Evolutionary conservation across 2,888 invertebrate species (phyloP).

Genomic region (Margaritifera margaritifera): DNA sequence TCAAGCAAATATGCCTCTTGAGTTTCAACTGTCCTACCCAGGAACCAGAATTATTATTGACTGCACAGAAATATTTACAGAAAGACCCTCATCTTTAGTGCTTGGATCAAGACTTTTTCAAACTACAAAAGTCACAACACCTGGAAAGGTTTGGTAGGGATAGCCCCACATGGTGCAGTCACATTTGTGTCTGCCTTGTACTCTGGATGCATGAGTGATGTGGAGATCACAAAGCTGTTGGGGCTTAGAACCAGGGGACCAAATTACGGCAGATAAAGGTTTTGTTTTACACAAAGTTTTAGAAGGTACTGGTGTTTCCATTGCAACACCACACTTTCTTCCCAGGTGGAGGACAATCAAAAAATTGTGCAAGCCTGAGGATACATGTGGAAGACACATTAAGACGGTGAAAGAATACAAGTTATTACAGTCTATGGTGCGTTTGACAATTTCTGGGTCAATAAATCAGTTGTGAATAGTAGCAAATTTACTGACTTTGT

Average conservation of each 20-base stretch:
- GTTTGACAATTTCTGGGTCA: neutral
- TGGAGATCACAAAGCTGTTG: conserved; percentile 10
- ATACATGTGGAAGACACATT: conserved; percentile 1
- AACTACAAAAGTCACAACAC: no score
- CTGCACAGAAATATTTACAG: no score
- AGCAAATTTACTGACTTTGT: neutral
- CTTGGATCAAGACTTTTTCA: no score
- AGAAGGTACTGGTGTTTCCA: no score
- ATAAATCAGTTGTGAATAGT: neutral
- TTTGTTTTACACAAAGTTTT: no score
- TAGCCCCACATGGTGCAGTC: conserved; percentile 17
- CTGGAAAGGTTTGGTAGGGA: conserved; percentile 14
- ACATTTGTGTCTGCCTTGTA: conserved; percentile 13
- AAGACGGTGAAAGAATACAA: conserved; percentile 1
- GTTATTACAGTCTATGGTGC: neutral
- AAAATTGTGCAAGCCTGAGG: no score
- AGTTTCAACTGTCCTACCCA: conserved; percentile 6
- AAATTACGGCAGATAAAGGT: no score
- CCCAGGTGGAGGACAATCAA: no score
- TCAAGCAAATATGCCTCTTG: no score
- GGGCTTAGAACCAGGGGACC: no score
- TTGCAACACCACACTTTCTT: no score
- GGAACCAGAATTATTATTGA: conserved; percentile 9
- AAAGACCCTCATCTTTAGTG: no score
- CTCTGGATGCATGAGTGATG: conserved; percentile 13